Percentiles rank a stretch among this genome's conserved stretches.
Evolutionary conservation across 2,888 invertebrate genomes (phyloP).

Genomic region (Melanchra persicariae): DNA sequence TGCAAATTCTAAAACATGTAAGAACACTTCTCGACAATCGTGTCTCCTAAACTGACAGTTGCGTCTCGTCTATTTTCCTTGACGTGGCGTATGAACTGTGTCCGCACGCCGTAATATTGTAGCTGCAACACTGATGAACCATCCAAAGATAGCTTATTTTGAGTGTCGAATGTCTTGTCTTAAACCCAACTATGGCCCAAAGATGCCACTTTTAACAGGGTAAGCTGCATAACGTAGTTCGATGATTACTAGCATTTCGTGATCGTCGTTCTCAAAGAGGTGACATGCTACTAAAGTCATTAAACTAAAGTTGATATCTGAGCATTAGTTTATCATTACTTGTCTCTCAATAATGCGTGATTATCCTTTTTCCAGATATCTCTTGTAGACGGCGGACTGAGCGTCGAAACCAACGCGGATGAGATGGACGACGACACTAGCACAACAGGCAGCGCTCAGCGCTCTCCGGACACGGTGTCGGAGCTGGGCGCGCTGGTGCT

Average conservation of each 20-base stretch:
- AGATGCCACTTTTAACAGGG: not conserved
- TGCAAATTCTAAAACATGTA: not conserved
- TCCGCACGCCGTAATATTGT: not conserved
- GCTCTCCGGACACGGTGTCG: slow-evolving; percentile 93
- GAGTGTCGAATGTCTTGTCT: not conserved
- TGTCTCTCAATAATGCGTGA: not conserved
- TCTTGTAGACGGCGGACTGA: slow-evolving; percentile 93
- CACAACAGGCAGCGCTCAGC: slow-evolving; percentile 69
- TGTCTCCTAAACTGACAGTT: not conserved
- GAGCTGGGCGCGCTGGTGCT: slow-evolving; percentile 95
- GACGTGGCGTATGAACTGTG: not conserved
- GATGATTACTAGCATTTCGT: not conserved
- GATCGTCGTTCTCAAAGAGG: not conserved
- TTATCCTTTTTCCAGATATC: slow-evolving; percentile 88
- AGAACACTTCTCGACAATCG: not conserved
- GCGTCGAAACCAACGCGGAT: slow-evolving; percentile 88
- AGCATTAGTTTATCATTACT: not conserved
- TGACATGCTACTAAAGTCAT: too few relatives aligned
- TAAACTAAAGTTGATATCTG: not conserved
- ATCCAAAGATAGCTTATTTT: too few relatives aligned
- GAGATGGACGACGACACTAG: slow-evolving; percentile 92
- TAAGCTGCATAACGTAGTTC: not conserved
- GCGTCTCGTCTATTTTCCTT: not conserved
- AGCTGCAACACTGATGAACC: too few relatives aligned
- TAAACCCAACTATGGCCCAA: not conserved